These are phyloP conservation scores for Thera britannica DNA, from an alignment of 2,888 invertebrate genomes.

Conservation along the genomic window DNA sequence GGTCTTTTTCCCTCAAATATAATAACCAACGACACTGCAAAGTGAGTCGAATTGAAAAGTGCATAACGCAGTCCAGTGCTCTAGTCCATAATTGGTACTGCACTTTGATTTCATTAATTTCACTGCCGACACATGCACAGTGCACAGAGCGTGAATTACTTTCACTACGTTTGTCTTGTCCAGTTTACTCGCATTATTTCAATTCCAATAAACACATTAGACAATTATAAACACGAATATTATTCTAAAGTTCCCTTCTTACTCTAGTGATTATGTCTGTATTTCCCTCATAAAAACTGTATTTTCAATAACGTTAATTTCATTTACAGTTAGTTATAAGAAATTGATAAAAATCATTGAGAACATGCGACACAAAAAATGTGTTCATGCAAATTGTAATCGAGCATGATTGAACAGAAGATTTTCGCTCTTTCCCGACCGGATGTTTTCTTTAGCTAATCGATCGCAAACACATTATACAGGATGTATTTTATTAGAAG, in stretches of 20 bases:
- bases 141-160: constrained; percentile 63
- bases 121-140: constrained; percentile 53
- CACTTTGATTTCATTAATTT: constrained; percentile 70
- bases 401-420: not conserved
- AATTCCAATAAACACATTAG: constrained; percentile 27
- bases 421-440: constrained; percentile 9
- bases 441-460: constrained; percentile 27
- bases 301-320: too few species aligned
- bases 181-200: constrained; percentile 32
- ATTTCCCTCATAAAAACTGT: not conserved
- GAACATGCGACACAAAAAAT: too few species aligned
- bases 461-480: constrained; percentile 20
- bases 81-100: constrained; percentile 47
- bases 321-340: too few species aligned
- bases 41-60: constrained; percentile 3
- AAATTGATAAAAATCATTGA: too few species aligned
- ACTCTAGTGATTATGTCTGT: not conserved
- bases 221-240: constrained; percentile 16
- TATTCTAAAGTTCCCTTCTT: not conserved
- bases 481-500: constrained; percentile 34
- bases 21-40: not conserved
- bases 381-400: not conserved
- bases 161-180: constrained; percentile 66
- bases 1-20: not conserved
- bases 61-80: constrained; percentile 10